A percentile compares a stretch with the other conserved stretches of the same genome.
phyloP scores from a whole-genome alignment of 2,797 vertebrate species.

The Anguilla obscura region DNA sequence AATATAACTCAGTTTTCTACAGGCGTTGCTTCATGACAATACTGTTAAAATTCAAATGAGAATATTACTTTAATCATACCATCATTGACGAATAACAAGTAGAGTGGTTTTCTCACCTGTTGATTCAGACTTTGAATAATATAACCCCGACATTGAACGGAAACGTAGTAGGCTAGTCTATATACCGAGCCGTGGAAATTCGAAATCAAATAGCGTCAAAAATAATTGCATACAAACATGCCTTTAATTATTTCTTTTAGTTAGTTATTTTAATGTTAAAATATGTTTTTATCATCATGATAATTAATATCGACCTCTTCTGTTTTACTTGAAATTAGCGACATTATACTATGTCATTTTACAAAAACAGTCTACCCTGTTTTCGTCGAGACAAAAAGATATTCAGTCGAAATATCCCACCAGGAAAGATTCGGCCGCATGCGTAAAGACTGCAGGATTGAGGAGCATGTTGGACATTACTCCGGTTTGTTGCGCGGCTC shows the following conservation, averaged over 20 bases:
- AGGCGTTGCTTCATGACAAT: background rate
- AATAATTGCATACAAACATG: background rate
- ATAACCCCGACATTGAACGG: conserved; percentile 12
- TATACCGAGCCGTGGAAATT: background rate
- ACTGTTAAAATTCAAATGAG: background rate
- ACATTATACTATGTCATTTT: background rate
- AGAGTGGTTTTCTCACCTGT: conserved; percentile 6
- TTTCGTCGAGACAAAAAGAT: background rate
- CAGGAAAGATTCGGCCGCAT: background rate
- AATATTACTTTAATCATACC: background rate
- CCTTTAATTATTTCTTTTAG: background rate
- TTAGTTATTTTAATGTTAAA: background rate
- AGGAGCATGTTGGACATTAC: background rate
- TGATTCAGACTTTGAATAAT: conserved; percentile 12
- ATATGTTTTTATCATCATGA: background rate
- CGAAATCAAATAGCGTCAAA: background rate
- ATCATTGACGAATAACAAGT: background rate
- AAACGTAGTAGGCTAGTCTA: background rate
- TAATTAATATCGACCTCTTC: background rate
- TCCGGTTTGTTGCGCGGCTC: background rate
- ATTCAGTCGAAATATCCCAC: background rate
- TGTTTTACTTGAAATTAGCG: background rate
- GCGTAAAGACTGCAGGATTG: background rate
- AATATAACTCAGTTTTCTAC: background rate
- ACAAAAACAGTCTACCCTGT: background rate